Evolutionary conservation across 2,113 vertebrate species (phyloP).

Genomic region (Hylia prasina): DNA sequence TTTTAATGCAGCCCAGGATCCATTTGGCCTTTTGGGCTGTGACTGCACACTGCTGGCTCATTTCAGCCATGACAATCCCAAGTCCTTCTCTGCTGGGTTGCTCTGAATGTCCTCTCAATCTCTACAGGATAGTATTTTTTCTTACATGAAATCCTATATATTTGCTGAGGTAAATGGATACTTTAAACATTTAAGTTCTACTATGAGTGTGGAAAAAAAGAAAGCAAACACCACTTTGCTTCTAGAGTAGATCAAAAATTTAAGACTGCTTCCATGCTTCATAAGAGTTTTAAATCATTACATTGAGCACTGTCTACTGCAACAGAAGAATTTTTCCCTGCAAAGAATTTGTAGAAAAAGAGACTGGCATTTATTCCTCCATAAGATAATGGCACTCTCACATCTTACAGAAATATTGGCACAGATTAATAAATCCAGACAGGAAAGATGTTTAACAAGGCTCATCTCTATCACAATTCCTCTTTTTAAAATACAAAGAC

Average conservation of each 20-base stretch:
- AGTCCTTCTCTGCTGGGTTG: background rate
- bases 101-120: background rate
- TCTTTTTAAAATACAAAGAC: conserved; percentile 2
- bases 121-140: background rate
- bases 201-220: background rate
- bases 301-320: background rate
- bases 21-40: background rate
- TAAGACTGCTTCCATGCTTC: background rate
- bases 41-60: background rate
- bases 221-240: background rate
- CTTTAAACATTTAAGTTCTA: background rate
- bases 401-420: conserved; percentile 36
- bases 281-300: background rate
- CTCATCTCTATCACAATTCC: background rate
- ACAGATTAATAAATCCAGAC: background rate
- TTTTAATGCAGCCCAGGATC: background rate
- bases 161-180: background rate
- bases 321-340: background rate
- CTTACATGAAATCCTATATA: background rate
- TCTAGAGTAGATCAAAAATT: background rate
- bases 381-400: background rate
- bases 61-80: background rate
- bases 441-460: background rate
- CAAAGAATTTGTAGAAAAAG: background rate
- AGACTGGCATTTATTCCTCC: conserved; percentile 37